Conservation (phyloP, 2,888 invertebrate genomes). For the Eutolmus rufibarbis region DNA sequence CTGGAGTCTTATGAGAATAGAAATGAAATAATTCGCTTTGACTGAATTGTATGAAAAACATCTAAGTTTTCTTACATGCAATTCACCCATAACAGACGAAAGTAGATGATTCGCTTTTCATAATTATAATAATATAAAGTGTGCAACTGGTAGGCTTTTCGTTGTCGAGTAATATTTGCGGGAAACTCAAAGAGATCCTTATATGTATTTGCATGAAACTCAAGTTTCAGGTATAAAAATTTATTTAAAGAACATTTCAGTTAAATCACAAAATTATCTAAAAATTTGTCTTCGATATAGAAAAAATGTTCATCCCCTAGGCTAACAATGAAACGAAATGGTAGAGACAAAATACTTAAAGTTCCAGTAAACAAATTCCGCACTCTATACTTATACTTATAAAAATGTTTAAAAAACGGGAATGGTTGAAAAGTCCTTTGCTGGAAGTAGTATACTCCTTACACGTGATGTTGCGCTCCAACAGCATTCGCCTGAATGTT, state of each 20-base stretch:
- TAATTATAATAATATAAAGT: no score
- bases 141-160: no score
- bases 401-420: not conserved
- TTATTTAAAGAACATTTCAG: constrained; percentile 14
- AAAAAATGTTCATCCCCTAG: not conserved
- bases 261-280: constrained; percentile 34
- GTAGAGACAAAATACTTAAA: not conserved
- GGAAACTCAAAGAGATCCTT: no score
- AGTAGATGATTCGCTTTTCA: no score
- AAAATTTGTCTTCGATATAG: constrained; percentile 15
- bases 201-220: not conserved
- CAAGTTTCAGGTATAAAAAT: constrained; percentile 11
- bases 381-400: not conserved
- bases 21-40: no score
- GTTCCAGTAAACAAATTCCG: not conserved
- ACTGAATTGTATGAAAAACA: no score
- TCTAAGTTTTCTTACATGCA: no score
- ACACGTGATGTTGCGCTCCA: constrained; percentile 51
- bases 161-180: no score
- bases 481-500: constrained; percentile 51
- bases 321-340: not conserved
- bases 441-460: constrained; percentile 36
- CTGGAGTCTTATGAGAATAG: no score
- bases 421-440: not conserved
- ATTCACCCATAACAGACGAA: no score